Evolutionary conservation across 1,140 invertebrate species (phyloP).

Genomic region (Neodiprion lecontei): DNA sequence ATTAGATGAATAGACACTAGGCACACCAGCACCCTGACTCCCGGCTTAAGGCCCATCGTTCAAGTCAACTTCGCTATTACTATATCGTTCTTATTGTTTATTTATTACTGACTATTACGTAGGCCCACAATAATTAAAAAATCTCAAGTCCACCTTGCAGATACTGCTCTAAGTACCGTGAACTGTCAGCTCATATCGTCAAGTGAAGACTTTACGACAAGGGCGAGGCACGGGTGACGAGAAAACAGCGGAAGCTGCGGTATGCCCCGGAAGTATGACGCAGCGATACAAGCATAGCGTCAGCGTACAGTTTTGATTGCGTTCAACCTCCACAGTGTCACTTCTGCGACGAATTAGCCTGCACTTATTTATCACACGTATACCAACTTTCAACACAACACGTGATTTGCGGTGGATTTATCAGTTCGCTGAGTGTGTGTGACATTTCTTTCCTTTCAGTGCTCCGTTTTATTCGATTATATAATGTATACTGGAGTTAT

Average conservation of each 20-base stretch:
- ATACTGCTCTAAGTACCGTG: not conserved
- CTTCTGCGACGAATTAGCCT: too few species aligned
- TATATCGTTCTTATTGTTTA: too few species aligned
- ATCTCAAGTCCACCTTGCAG: not conserved
- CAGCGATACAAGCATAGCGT: too few species aligned
- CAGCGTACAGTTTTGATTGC: too few species aligned
- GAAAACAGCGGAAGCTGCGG: conserved; percentile 37
- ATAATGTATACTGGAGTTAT: too few species aligned
- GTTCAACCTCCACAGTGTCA: too few species aligned
- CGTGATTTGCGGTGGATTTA: too few species aligned
- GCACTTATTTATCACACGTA: too few species aligned
- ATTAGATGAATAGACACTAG: not conserved
- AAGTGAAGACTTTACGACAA: not conserved
- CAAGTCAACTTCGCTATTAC: not conserved
- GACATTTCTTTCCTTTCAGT: too few species aligned
- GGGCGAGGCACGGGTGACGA: not conserved
- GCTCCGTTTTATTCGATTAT: too few species aligned
- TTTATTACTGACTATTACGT: not conserved
- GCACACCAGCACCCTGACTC: not conserved
- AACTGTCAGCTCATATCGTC: conserved; percentile 11
- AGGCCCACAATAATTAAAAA: conserved; percentile 6
- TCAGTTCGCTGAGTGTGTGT: too few species aligned
- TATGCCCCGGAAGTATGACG: conserved; percentile 40
- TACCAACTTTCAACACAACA: too few species aligned
- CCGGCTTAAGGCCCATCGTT: not conserved